Percentiles rank a stretch among this genome's conserved stretches.
Conservation (phyloP, 2,888 invertebrate genomes). For the Spialia ferax region DNA sequence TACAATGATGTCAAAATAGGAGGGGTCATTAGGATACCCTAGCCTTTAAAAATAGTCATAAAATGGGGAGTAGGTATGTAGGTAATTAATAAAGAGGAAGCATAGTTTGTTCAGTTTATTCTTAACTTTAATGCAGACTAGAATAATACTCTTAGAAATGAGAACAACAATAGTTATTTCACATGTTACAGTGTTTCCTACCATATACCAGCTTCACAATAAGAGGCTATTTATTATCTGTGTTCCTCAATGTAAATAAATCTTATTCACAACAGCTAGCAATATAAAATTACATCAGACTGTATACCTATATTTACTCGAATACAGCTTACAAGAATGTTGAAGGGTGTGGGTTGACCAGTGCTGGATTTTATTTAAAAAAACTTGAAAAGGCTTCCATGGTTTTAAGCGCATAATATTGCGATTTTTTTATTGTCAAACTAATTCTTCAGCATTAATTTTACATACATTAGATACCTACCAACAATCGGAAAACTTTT, state of each 20-base stretch:
- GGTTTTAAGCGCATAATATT: too few species aligned
- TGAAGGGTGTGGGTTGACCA: constrained; percentile 56
- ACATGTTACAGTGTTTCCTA: constrained; percentile 84
- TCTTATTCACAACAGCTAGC: constrained; percentile 86
- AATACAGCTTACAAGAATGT: constrained; percentile 44
- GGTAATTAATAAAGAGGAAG: constrained; percentile 53
- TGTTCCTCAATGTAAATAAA: constrained; percentile 82
- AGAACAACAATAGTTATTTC: constrained; percentile 86
- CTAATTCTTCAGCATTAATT: too few species aligned
- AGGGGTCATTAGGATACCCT: too few species aligned
- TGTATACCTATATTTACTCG: constrained; percentile 59
- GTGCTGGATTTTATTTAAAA: constrained; percentile 45
- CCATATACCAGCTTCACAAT: constrained; percentile 82
- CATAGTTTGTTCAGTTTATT: constrained; percentile 83
- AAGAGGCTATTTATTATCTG: constrained; percentile 85
- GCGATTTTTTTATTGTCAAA: too few species aligned
- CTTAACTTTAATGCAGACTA: constrained; percentile 87
- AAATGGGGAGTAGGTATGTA: too few species aligned
- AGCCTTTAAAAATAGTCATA: too few species aligned
- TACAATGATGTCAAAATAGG: too few species aligned
- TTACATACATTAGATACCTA: too few species aligned
- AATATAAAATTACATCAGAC: constrained; percentile 84
- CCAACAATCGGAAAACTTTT: too few species aligned
- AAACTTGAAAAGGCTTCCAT: too few species aligned
- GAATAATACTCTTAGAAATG: constrained; percentile 87